Conservation (phyloP, 23 tunicate genomes). For the Trididemnum miniatum region DNA sequence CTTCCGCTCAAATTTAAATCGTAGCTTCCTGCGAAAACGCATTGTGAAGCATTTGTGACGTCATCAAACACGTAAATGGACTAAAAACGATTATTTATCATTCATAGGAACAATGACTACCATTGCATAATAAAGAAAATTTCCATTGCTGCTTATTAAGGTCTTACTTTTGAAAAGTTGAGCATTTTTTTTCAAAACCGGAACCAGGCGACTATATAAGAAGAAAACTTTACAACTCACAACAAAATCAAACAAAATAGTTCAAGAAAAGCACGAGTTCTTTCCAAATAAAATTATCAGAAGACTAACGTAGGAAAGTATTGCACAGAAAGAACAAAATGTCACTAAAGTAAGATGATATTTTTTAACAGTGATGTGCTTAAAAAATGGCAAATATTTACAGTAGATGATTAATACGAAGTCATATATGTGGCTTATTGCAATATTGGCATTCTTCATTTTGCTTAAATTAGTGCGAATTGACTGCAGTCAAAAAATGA, state of each 20-base stretch:
- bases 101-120: neutral
- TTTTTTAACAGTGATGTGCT: no score
- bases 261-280: neutral
- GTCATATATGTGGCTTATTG: no score
- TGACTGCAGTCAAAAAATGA: no score
- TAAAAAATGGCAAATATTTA: no score
- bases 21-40: neutral
- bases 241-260: neutral
- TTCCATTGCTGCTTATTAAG: neutral
- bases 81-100: neutral
- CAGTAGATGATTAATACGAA: no score
- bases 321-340: neutral
- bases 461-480: no score
- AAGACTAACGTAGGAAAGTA: neutral
- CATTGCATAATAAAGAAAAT: neutral
- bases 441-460: no score
- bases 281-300: neutral
- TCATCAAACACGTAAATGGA: neutral
- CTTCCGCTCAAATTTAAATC: neutral
- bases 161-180: neutral
- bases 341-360: neutral
- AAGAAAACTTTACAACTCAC: neutral
- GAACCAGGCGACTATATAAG: neutral
- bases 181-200: neutral
- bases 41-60: neutral